These are phyloP conservation scores for Trachythela sp. DNA, from an alignment of 64 coral and sea anemone species.

Conservation along the genomic window DNA sequence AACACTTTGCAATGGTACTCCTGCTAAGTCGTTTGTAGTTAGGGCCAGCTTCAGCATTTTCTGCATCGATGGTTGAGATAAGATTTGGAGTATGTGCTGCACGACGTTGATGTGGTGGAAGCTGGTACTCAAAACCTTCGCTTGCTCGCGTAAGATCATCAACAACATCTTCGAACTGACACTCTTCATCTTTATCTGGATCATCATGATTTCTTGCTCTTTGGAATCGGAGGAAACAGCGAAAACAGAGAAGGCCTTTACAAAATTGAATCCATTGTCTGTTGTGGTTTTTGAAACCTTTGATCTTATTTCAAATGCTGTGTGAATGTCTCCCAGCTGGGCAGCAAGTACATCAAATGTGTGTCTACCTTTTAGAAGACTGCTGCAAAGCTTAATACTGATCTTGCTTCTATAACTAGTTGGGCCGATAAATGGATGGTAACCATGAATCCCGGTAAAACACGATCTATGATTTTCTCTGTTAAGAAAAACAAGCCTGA, in stretches of 20 bases:
- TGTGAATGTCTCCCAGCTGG: neutral
- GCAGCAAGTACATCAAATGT: conserved; percentile 5
- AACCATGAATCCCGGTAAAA: too few species aligned
- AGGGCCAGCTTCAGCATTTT: neutral
- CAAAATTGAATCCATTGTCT: neutral
- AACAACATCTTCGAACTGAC: neutral
- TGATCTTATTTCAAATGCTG: neutral
- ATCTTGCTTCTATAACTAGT: too few species aligned
- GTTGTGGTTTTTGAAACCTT: neutral
- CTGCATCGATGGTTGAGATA: neutral
- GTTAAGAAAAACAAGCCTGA: too few species aligned
- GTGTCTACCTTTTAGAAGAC: neutral
- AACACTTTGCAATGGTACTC: neutral
- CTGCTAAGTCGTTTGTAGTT: conserved; percentile 5
- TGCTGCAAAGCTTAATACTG: too few species aligned
- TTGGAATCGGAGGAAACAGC: neutral
- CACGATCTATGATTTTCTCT: too few species aligned
- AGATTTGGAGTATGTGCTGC: neutral
- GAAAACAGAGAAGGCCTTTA: neutral
- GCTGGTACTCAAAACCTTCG: neutral
- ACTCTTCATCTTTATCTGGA: neutral
- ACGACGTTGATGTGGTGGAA: conserved; percentile 10
- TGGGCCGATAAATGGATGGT: too few species aligned
- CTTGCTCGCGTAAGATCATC: neutral
- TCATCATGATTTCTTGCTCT: neutral